Base-by-base conservation (phyloP, 1,140 invertebrate species). In the Cherax destructor region DNA sequence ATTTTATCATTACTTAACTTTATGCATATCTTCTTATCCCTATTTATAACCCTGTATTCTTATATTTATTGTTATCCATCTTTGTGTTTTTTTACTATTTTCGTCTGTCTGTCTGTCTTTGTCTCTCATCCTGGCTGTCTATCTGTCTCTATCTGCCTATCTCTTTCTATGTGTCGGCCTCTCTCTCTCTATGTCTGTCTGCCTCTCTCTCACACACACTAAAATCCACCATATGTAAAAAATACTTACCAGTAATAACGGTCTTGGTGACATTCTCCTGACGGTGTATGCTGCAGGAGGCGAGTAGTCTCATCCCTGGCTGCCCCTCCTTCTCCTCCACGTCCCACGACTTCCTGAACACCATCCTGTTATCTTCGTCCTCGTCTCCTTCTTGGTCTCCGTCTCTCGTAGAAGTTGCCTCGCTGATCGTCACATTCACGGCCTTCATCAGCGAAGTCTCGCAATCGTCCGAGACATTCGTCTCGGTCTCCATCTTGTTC, bases 231-330 rank as follows among this genome's bases (percentile, higher is more conserved):
- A 41, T 41, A 41, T 41, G 30, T 41, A 41, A 41, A 41, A 41
- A 41, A 41, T 41, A 30, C 79, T 85, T 24, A 91, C 89, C 89
- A 52, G 89, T 91, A 50, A 91, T 85, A 5, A 91, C 56, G 50
- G 89, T 91, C 83, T 56, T 78, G 21, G 69, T n/a, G 77, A 65
- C 21, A 13, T 91, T 91, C 83, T 86, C 72, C 56, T 91, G 89
- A 52, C 89, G 83, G 21, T 85, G 74, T 2, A 91, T 86, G 47
- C 89, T 91, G 77, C 89, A 91, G 9, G 74, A 65, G 76, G 89
- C 89, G 4, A 65, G 24, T 4, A 91, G 59, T 47, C 77, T 47
- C 24, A 86, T 47, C 3, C 81, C 89, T n/a, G 65, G 79, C 21
- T 4, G 49, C 3, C 79, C 80, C 24, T 89, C 80, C 47, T 24